Percentiles rank a stretch among this genome's conserved stretches.
These are phyloP conservation scores for Neoitamus cyanurus DNA, from an alignment of 2,888 invertebrate genomes.

Conservation along the genomic window DNA sequence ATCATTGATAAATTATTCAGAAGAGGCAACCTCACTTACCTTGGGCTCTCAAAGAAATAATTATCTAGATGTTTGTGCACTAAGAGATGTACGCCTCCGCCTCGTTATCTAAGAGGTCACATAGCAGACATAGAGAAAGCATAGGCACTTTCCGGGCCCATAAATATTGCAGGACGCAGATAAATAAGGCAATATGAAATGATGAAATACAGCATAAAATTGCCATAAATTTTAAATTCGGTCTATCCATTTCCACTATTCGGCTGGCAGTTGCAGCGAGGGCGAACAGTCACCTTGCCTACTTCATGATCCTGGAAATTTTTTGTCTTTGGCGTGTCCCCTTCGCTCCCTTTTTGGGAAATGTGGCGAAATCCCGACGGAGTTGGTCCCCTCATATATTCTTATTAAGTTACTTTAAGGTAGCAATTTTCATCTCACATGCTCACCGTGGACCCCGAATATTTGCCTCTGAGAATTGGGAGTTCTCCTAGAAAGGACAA, in stretches of 20 bases:
- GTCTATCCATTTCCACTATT: constrained; percentile 17
- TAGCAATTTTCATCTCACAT: constrained; percentile 48
- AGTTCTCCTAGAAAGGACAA: constrained; percentile 24
- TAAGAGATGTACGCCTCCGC: background rate
- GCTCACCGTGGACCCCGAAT: constrained; percentile 29
- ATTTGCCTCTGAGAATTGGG: constrained; percentile 50
- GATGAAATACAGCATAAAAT: constrained; percentile 36
- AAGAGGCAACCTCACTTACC: background rate
- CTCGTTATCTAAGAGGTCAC: background rate
- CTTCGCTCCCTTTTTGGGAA: constrained; percentile 22
- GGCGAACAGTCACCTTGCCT: background rate
- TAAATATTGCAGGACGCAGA: constrained; percentile 14
- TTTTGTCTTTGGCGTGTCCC: constrained; percentile 20
- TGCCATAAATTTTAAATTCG: constrained; percentile 32
- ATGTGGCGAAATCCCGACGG: constrained; percentile 16
- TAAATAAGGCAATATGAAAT: background rate
- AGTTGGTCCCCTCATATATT: constrained; percentile 48
- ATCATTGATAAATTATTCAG: background rate
- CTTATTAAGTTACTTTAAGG: constrained; percentile 51
- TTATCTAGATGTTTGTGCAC: background rate
- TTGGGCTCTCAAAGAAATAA: background rate
- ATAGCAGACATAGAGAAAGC: background rate
- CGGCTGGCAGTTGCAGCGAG: background rate
- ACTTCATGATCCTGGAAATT: constrained; percentile 11
- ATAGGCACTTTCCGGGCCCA: background rate